phyloP scores from a whole-genome alignment of 2,797 vertebrate genomes.

The Manis javanica region DNA sequence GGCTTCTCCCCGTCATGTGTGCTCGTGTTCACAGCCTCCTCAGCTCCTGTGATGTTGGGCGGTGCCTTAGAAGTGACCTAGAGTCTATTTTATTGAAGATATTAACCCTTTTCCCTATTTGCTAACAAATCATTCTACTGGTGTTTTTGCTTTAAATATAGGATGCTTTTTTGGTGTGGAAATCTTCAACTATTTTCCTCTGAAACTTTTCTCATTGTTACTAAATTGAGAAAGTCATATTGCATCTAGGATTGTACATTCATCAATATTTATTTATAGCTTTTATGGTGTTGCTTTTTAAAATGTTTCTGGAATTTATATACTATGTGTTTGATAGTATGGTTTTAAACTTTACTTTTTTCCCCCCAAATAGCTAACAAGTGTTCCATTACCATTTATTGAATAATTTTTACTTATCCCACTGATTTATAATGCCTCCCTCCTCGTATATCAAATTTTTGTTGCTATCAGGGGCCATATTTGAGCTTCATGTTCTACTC shows the following conservation, averaged over 20 bases:
- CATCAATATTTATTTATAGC: not conserved
- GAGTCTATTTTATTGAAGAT: not conserved
- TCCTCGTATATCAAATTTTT: not conserved
- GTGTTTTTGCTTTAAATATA: conserved; percentile 40
- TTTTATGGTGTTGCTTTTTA: not conserved
- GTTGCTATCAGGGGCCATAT: not conserved
- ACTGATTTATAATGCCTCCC: not conserved
- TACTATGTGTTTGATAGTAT: not conserved
- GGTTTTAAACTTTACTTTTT: not conserved
- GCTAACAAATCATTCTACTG: not conserved
- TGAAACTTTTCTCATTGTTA: not conserved
- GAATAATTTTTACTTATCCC: not conserved
- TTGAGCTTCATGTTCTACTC: not conserved
- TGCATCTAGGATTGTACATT: not conserved
- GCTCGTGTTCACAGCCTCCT: not conserved
- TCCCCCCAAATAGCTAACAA: not conserved
- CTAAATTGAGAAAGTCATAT: not conserved
- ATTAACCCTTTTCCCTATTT: not conserved
- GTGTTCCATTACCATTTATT: not conserved
- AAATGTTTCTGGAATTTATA: conserved; percentile 36
- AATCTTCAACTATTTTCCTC: conserved; percentile 40
- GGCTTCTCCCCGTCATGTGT: not conserved
- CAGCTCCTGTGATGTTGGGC: not conserved
- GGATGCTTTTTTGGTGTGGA: not conserved
- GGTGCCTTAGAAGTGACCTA: not conserved